Evolutionary conservation across 2,113 vertebrate genomes (phyloP), one percentile per base, ranked within the genome.

Genomic region (Hassar affinis): DNA sequence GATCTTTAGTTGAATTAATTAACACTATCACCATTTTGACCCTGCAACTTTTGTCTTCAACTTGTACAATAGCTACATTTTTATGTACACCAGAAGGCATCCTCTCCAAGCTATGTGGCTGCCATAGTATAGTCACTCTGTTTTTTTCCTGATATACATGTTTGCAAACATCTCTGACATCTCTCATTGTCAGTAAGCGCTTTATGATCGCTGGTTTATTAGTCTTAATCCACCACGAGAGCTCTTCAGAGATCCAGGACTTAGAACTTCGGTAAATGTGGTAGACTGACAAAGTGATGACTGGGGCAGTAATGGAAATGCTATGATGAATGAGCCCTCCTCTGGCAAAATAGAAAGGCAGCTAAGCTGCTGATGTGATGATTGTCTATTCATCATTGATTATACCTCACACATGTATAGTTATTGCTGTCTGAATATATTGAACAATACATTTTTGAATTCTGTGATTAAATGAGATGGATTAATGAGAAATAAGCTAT

Each of bases 251-350:
- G 81, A 74, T 54, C 61, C 68, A 42, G 59, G 83, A 66, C 33
- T 59, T 78, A 22, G 57, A 68, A 74, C 56, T 30, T 77, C 35
- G 66, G 68, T 68, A 80, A 52, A 83, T 33, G 52, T 81, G 61
- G 51, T 62, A 62, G 72, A 51, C 49, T 49, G 38, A 61, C 51
- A 79, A 45, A 42, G 84, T 84, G 57, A 69, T 85, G 81, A 85
- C 77, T 85, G 42, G 68, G 3, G 62, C 80, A 81, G n/a, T 84
- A 81, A 86, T 84, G 64, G 57, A 89, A 83, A 81, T 80, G 66
- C 49, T 57, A 42, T 85, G 84, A 35, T 84, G 68, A 79, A 57
- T 81, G 59, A 86, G 87, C 77, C 75, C 79, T 78, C 42, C 75
- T 78, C 71, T 87, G 72, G 79, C 81, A 84, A 47, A 74, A 66